Evolutionary conservation across 2,113 vertebrate species (phyloP).

Genomic region (Hippocampus comes): DNA sequence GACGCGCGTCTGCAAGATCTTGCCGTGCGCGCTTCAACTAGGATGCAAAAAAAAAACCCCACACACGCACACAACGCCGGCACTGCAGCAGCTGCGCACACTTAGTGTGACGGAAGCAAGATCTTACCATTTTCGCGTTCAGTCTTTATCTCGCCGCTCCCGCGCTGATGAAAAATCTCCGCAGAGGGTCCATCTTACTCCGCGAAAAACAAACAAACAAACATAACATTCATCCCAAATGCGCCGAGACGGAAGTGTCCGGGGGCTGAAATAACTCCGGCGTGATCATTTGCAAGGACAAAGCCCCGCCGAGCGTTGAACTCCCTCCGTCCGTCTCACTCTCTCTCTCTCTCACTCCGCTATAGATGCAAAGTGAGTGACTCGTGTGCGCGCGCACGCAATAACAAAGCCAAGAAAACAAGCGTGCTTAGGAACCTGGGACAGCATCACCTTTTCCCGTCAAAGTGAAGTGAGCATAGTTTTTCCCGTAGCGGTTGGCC

Average conservation of each 20-base stretch:
- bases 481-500: no score
- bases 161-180: neutral
- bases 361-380: no score
- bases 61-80: neutral
- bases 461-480: no score
- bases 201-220: neutral
- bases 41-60: neutral
- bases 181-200: neutral
- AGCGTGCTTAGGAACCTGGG: no score
- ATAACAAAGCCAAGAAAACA: no score
- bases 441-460: no score
- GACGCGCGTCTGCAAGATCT: neutral
- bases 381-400: no score
- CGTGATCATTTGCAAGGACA: neutral
- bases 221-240: neutral
- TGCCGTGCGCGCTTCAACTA: neutral
- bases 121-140: neutral
- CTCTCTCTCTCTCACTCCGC: neutral
- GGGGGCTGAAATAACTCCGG: neutral
- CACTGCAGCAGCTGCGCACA: neutral
- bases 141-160: neutral
- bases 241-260: neutral
- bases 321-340: neutral
- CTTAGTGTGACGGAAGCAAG: neutral
- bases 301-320: no score